Base-by-base conservation (phyloP, 2,113 vertebrate species). In the Sebastes fasciatus region DNA sequence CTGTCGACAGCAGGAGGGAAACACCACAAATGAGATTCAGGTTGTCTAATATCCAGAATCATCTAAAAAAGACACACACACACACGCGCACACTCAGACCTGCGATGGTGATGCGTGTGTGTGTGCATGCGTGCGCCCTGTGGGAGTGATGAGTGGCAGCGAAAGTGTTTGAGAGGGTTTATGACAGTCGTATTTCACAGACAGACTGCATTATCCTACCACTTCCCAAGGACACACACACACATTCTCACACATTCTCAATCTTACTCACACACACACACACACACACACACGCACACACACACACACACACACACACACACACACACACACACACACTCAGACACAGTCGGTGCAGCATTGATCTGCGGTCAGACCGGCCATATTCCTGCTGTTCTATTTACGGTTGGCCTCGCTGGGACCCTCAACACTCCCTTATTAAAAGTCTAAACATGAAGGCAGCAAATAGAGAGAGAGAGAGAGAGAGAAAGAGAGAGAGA, bases 381-480 rank as follows among this genome's bases (percentile, higher is more conserved):
- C 85, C 89, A 84, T 88, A 82, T 90, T 87, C 89, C 88, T 87
- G 89, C 86, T 84, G 82, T 66, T 91, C 86, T 91, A 88, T 94
- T 94, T 94, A 89, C 80, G 64, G 65, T 42, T 43, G 74, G 91
- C 85, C 92, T 89, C 92, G 19, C 85, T 66, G 93, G 89, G 91
- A 88, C 91, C 90, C 90, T 95, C 87, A 76, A 66, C 86, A 23
- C 87, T 79, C 64, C 60, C 88, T 91, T 83, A 93, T 93, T 91
- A 88, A 95, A 93, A 92, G 89, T 89, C 92, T 83, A 55, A 86
- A 86, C 85, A 87, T 82, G 68, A 66, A 66, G 78, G 79, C 87
- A 83, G 78, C 46, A 62, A 78, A 80, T 16, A 48, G 49, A 65
- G 74, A 26, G 26, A 26, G 26, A 67, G 73, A 60, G 66, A 34